Evolutionary conservation across 2,888 invertebrate genomes (phyloP).

Genomic region (Tinea pellionella): DNA sequence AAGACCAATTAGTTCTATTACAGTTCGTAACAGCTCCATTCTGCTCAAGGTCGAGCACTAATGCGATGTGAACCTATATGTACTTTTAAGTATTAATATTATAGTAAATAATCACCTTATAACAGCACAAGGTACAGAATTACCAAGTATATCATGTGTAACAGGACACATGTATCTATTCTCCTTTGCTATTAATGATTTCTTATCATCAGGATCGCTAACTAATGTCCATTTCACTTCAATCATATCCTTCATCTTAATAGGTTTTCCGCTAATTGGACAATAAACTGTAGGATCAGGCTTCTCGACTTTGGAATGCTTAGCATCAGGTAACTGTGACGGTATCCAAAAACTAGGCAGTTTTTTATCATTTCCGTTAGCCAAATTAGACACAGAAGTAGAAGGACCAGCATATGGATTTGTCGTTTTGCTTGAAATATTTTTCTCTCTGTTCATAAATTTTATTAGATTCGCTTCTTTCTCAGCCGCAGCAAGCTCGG

Average conservation of each 20-base stretch:
- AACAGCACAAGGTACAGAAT: constrained; percentile 94
- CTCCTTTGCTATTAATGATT: constrained; percentile 87
- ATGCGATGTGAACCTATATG: no score
- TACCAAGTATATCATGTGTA: constrained; percentile 94
- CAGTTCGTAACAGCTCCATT: no score
- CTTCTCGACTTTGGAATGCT: constrained; percentile 65
- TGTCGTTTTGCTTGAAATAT: constrained; percentile 67
- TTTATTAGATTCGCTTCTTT: constrained; percentile 79
- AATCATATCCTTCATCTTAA: constrained; percentile 93
- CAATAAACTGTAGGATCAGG: constrained; percentile 55
- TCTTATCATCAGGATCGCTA: constrained; percentile 88
- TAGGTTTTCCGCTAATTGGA: constrained; percentile 72
- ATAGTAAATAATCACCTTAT: constrained; percentile 66
- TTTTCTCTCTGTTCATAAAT: constrained; percentile 86
- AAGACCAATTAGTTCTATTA: no score
- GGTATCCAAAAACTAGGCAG: constrained; percentile 98
- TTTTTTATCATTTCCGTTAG: constrained; percentile 79
- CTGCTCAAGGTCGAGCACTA: no score
- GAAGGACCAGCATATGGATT: constrained; percentile 24
- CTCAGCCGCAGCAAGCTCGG: constrained; percentile 78
- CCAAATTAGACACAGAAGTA: constrained; percentile 81
- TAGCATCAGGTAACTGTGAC: constrained; percentile 89
- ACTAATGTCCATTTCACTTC: constrained; percentile 93
- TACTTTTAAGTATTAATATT: no score
- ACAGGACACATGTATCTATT: constrained; percentile 98